phyloP scores from a whole-genome alignment of 2,888 invertebrate species.

The Cosmorhoe ocellata region DNA sequence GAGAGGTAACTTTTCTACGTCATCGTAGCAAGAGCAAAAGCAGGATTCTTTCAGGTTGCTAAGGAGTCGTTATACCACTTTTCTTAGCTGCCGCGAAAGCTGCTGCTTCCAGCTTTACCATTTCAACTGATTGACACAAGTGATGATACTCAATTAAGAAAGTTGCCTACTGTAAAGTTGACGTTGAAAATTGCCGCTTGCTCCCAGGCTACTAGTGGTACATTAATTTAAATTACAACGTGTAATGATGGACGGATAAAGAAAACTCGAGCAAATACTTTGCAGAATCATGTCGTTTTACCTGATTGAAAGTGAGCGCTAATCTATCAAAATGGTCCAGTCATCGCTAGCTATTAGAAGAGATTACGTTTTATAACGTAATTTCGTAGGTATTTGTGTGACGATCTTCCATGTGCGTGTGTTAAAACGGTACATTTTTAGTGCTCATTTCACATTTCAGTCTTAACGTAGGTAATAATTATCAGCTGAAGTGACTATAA shows the following conservation, averaged over 20 bases:
- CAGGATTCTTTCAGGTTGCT: no score
- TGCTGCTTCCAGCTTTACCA: no score
- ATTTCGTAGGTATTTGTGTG: no score
- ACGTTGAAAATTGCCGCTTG: background rate
- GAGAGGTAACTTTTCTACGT: background rate
- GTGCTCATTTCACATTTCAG: no score
- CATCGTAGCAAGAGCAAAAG: background rate
- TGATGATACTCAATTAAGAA: no score
- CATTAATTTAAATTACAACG: slow-evolving; percentile 35
- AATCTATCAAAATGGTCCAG: slow-evolving; percentile 60
- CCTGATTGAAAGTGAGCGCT: slow-evolving; percentile 48
- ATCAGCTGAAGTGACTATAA: no score
- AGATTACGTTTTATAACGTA: slow-evolving; percentile 2
- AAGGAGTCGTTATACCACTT: no score
- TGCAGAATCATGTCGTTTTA: slow-evolving; percentile 60
- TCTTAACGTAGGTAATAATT: no score
- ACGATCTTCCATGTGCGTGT: no score
- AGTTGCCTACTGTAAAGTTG: background rate
- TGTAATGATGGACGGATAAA: slow-evolving; percentile 34
- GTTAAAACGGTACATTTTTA: no score
- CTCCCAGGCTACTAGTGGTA: slow-evolving; percentile 4
- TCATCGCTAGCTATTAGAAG: slow-evolving; percentile 41
- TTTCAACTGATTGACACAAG: no score
- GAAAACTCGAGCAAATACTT: slow-evolving; percentile 41
- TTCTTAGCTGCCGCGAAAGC: no score